Conservation (phyloP, 2,797 vertebrate genomes). For the Hirundo rustica region DNA sequence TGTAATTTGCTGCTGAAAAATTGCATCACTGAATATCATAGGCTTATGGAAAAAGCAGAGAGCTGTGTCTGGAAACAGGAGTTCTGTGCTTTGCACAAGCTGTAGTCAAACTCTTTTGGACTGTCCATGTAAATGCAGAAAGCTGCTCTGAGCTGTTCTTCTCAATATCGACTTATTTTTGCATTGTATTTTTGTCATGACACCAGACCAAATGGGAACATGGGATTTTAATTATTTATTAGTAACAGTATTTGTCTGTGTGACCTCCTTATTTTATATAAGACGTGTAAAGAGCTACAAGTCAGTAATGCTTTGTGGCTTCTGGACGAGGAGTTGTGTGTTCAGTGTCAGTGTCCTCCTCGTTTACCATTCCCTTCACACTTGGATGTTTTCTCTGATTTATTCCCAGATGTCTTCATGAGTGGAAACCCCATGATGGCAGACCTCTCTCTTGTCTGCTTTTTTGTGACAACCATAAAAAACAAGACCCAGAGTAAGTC, state of each 20-base stretch:
- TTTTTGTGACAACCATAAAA: slow-evolving; percentile 99
- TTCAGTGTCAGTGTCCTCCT: not conserved
- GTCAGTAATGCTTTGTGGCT: not conserved
- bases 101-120: not conserved
- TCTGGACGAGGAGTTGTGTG: not conserved
- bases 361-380: not conserved
- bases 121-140: not conserved
- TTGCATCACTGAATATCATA: not conserved
- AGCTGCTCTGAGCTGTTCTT: not conserved
- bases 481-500: slow-evolving; percentile 97
- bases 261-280: not conserved
- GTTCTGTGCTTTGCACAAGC: not conserved
- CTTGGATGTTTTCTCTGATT: not conserved
- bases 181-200: not conserved
- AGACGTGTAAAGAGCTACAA: not conserved
- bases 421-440: slow-evolving; percentile 92
- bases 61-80: not conserved
- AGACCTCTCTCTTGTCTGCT: slow-evolving; percentile 94
- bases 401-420: slow-evolving; percentile 90
- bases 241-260: not conserved
- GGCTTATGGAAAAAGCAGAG: not conserved
- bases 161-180: not conserved
- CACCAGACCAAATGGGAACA: not conserved
- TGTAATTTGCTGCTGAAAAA: not conserved
- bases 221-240: not conserved